phyloP scores from a whole-genome alignment of 2,113 vertebrate species.

The Xenopus borealis region DNA sequence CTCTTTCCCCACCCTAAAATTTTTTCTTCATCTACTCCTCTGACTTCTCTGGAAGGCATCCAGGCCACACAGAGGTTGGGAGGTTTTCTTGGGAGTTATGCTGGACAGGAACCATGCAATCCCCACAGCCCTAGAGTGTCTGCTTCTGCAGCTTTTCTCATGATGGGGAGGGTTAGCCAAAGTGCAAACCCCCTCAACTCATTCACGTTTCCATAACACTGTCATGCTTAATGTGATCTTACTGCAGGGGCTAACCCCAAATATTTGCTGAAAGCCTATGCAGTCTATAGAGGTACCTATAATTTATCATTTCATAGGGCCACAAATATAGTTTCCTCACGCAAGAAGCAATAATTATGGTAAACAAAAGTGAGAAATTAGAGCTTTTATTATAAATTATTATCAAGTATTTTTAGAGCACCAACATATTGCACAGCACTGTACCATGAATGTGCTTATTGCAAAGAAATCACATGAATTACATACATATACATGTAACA shows the following conservation, averaged over 20 bases:
- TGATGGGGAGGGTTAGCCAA: conserved; percentile 49
- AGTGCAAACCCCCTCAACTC: conserved; percentile 47
- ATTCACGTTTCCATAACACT: conserved; percentile 35
- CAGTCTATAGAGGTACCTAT: too few relatives aligned
- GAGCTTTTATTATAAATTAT: too few relatives aligned
- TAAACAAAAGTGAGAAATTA: too few relatives aligned
- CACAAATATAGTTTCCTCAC: too few relatives aligned
- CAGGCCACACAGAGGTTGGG: conserved; percentile 57
- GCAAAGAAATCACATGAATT: too few relatives aligned
- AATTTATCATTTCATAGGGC: too few relatives aligned
- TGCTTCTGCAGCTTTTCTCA: conserved; percentile 37
- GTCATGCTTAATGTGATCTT: conserved; percentile 27
- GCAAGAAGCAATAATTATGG: too few relatives aligned
- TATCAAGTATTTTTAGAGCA: too few relatives aligned
- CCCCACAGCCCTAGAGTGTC: conserved; percentile 53
- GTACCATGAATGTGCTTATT: too few relatives aligned
- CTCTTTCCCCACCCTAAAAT: conserved; percentile 30
- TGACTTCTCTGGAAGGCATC: conserved; percentile 52
- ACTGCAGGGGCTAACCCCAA: conserved; percentile 22
- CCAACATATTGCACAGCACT: too few relatives aligned
- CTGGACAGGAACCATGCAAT: conserved; percentile 29
- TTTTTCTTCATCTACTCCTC: conserved; percentile 43
- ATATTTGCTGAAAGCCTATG: not conserved
- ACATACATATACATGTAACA: too few relatives aligned
- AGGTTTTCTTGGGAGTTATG: conserved; percentile 31